phyloP scores from a whole-genome alignment of 2,113 vertebrate genomes.

The Neodon shergylaensis region DNA sequence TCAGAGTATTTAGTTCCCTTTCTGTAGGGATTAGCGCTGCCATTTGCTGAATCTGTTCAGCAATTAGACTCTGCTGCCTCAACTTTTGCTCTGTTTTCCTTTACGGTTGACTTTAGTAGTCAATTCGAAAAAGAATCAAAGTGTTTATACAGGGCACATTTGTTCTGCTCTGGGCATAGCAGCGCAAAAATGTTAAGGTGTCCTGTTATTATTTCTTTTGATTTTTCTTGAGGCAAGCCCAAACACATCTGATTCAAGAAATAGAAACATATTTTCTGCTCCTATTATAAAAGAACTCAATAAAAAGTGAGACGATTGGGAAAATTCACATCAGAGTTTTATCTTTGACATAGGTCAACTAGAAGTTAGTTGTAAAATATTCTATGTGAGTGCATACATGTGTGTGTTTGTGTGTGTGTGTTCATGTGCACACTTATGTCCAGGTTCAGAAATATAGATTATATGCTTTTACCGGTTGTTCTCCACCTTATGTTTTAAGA shows the following conservation, averaged over 20 bases:
- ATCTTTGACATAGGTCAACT: background rate
- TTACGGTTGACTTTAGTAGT: background rate
- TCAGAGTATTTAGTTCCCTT: background rate
- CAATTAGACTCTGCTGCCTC: background rate
- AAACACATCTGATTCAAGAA: constrained; percentile 33
- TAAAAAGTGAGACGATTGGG: constrained; percentile 10
- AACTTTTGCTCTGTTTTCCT: background rate
- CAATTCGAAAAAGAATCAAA: background rate
- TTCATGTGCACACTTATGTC: background rate
- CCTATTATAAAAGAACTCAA: background rate
- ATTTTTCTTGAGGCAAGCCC: background rate
- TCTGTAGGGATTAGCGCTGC: background rate
- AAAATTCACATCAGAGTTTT: background rate
- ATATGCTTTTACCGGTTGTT: background rate
- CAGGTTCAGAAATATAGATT: background rate
- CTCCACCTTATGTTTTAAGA: background rate
- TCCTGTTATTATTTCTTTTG: background rate
- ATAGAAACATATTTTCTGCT: background rate
- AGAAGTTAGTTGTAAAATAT: background rate
- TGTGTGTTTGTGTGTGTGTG: background rate
- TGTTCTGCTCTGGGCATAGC: background rate
- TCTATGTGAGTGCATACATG: background rate
- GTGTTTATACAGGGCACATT: background rate
- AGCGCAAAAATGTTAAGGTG: background rate
- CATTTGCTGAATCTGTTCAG: background rate